phyloP scores from a whole-genome alignment of 35 echinoderm and acorn worm species.

The Apostichopus parvimensis region DNA sequence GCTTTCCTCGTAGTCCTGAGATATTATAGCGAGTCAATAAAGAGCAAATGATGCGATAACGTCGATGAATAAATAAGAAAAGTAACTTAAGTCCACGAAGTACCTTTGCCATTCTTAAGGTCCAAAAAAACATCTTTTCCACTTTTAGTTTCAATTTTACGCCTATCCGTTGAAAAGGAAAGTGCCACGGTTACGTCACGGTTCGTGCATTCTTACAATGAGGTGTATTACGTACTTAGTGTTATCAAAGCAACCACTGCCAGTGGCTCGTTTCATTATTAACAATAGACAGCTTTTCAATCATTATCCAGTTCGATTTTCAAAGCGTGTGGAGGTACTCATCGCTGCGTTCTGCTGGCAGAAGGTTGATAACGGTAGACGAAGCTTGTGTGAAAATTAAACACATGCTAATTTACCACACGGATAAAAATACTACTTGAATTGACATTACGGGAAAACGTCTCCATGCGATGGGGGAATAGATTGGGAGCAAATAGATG shows the following conservation, averaged over 20 bases:
- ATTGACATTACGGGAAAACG: neutral
- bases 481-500: neutral
- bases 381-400: neutral
- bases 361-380: neutral
- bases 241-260: neutral
- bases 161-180: neutral
- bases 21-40: too few relatives aligned
- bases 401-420: neutral
- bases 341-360: neutral
- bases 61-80: too few relatives aligned
- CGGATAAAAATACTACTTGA: neutral
- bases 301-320: neutral
- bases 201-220: too few relatives aligned
- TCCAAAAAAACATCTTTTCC: neutral
- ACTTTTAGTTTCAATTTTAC: neutral
- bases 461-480: neutral
- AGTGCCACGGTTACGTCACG: too few relatives aligned
- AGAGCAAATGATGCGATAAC: too few relatives aligned
- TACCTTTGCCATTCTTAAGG: neutral
- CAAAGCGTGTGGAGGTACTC: neutral
- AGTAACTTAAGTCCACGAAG: neutral
- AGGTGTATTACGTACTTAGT: too few relatives aligned
- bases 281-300: neutral
- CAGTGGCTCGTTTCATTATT: neutral
- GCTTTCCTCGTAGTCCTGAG: too few relatives aligned